Evolutionary conservation across 1,140 invertebrate genomes (phyloP), one percentile per base, ranked within the genome.

Genomic region (Megalopta genalis): DNA sequence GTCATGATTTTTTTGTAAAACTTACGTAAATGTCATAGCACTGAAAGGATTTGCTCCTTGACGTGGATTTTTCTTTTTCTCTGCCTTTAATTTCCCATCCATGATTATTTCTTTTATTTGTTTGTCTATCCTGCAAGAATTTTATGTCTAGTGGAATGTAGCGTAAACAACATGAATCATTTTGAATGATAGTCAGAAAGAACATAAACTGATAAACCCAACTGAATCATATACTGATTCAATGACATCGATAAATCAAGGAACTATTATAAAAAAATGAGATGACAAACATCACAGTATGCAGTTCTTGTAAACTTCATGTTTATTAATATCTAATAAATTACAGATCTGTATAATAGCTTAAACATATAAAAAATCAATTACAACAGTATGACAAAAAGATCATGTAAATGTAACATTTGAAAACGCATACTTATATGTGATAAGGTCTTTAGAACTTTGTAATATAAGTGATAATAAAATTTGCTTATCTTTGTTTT

Each of bases 21-120:
- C 93, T 94, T 92, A 95, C 94, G 92, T 84, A 84, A 95, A 95
- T 74, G 94, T 94, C 46, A 94, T 83, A 63, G 88, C 90, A 82
- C 94, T 94, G 27, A 95, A 75, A 81, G 91, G 88, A 90, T 94
- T 95, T 23, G 94, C 94, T 80, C 90, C 90, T 81, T 93, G 92
- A 80, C 94, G 87, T 6, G 94, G 94, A 92, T 95, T 93, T 68
- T 93, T 92, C 59, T 88, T 90, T 73, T 91, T 93, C 68, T 93
- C 89, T 27, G 81, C 67, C 68, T 93, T 90, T 46, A 69, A 83
- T 83, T 90, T 93, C 65, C 90, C 91, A 83, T 94, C 94, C 94
- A 94, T 94, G 49, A 72, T 52, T 39, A 7, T 18, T 49, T 37
- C 9, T 63, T 66, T 23, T 25, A 25, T 69, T 54, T 76, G 60